A percentile compares a stretch with the other conserved stretches of the same genome.
phyloP scores from a whole-genome alignment of 2,797 vertebrate genomes.

The Gadopsis bispinosus region DNA sequence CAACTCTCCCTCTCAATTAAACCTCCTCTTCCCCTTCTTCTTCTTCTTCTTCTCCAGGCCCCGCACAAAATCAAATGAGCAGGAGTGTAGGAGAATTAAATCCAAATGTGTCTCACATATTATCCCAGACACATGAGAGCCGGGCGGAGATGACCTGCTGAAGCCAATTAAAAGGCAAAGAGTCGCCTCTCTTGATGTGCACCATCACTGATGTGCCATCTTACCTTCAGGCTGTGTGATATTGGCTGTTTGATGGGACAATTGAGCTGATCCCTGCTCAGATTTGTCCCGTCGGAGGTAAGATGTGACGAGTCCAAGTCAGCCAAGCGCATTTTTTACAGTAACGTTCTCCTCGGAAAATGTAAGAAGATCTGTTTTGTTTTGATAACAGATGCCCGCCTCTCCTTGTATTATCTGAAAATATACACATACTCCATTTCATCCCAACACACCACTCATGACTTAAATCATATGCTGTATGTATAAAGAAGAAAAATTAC shows the following conservation, averaged over 20 bases:
- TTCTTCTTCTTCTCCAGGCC: constrained; percentile 34
- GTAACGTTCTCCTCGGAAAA: not conserved
- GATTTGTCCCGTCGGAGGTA: constrained; percentile 43
- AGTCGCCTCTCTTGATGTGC: constrained; percentile 57
- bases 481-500: not conserved
- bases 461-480: not conserved
- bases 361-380: not conserved
- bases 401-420: not conserved
- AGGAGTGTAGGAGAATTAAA: constrained; percentile 64
- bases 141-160: constrained; percentile 68
- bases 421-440: not conserved
- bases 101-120: constrained; percentile 66
- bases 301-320: constrained; percentile 38
- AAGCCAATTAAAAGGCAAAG: constrained; percentile 73
- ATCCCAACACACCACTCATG: not conserved
- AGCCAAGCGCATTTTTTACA: not conserved
- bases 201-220: constrained; percentile 57
- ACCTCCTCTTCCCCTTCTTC: constrained; percentile 16
- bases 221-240: constrained; percentile 59
- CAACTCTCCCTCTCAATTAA: constrained; percentile 75
- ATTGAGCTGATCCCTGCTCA: constrained; percentile 54
- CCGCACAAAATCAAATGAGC: constrained; percentile 66
- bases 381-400: not conserved
- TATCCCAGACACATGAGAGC: constrained; percentile 54
- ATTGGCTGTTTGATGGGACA: constrained; percentile 68